phyloP scores from a whole-genome alignment of 2,797 vertebrate genomes.

The Melanotaenia trifasciata region DNA sequence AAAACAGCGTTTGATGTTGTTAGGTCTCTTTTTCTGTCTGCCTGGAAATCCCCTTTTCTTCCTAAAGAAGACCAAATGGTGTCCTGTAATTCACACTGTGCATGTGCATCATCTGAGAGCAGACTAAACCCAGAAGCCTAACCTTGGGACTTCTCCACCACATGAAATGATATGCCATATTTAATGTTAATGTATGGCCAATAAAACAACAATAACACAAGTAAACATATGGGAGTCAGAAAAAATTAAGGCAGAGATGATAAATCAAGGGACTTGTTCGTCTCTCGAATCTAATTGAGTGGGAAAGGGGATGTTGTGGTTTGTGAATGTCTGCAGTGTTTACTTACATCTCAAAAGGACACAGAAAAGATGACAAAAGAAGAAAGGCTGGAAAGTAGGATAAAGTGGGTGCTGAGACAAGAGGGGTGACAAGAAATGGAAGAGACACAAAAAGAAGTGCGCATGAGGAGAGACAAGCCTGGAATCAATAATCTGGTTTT shows the following conservation, averaged over 20 bases:
- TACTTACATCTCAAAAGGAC: conserved; percentile 79
- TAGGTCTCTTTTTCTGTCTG: conserved; percentile 59
- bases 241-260: conserved; percentile 36
- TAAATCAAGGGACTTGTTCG: conserved; percentile 52
- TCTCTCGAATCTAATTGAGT: conserved; percentile 43
- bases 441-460: conserved; percentile 49
- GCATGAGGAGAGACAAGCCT: conserved; percentile 72
- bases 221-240: conserved; percentile 64
- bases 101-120: conserved; percentile 71
- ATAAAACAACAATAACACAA: conserved; percentile 65
- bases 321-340: conserved; percentile 77
- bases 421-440: conserved; percentile 44
- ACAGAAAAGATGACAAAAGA: conserved; percentile 33
- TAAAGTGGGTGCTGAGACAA: conserved; percentile 56
- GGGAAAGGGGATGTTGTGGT: conserved; percentile 49
- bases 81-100: conserved; percentile 71
- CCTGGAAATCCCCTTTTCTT: conserved; percentile 78
- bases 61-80: conserved; percentile 76
- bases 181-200: conserved; percentile 55
- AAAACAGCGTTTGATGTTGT: conserved; percentile 73
- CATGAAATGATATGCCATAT: conserved; percentile 62
- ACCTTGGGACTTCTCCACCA: conserved; percentile 61
- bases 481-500: conserved; percentile 88
- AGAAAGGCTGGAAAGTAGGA: conserved; percentile 46
- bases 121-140: conserved; percentile 77